Base-by-base conservation (phyloP, 2,888 invertebrate species). In the Tyria jacobaeae region DNA sequence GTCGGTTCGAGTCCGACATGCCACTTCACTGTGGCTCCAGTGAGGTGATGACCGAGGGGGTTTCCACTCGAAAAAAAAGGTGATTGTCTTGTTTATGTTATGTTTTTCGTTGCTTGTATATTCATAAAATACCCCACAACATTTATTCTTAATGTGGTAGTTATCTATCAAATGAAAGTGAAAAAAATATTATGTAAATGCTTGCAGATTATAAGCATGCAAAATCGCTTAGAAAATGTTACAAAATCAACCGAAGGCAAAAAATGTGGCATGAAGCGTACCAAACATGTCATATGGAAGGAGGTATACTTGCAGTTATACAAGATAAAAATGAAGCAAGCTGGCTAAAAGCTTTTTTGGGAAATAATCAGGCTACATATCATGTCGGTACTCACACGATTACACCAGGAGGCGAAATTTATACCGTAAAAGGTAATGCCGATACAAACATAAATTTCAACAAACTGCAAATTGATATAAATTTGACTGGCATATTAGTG, bases 261-360 rank as follows among this genome's bases (percentile, higher is more conserved):
- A 75, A 70, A 31, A 62, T 37, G 1, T 82, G 82, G 82, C 60
- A 64, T 0, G 74, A 74, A 5, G 83, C 83, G 0, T 75, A 79
- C 76, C 68, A 69, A 17, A 80, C 79, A 9, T 82, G 82, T 48
- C 77, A 66, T 44, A 74, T 79, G 75, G 80, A 82, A 39, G 80
- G 80, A 7, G 81, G 78, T 0, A 41, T 69, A 34, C 51, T 80
- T 17, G 64, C 76, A 0, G 61, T 79, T 10, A 7, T 73, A 24
- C 68, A 75, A 52, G 64, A 69, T 25, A 37, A 15, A 2, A 60
- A 31, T 14, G 63, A 74, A 27, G 63, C 63, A 21, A 2, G 31
- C 17, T 12, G 12, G 14, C 0, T 54, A 25, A 7, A 2, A 0
- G 21, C 12, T 21, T 25, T 44, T 3, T 3, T 51, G 17, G 12